Conservation (phyloP, 2,113 vertebrate species). For the Astur gentilis region DNA sequence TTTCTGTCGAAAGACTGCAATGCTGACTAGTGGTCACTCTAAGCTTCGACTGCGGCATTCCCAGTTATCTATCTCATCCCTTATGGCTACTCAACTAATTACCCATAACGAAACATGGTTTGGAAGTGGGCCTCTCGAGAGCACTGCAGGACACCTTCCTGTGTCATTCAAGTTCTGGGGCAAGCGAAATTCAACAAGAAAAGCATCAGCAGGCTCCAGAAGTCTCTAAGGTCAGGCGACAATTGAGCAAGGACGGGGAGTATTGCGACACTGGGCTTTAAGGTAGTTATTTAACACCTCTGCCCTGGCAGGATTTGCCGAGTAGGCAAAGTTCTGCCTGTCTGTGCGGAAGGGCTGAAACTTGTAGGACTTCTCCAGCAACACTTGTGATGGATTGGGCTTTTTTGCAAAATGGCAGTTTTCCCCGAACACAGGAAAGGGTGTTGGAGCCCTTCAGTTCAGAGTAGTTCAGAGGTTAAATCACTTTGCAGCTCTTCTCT, state of each 20-base stretch:
- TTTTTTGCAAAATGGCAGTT: neutral
- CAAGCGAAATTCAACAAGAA: neutral
- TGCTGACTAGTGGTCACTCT: neutral
- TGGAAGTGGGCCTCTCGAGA: neutral
- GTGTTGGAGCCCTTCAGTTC: neutral
- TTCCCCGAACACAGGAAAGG: neutral
- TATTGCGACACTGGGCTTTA: neutral
- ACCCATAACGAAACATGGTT: neutral
- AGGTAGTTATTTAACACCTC: neutral
- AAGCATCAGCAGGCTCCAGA: neutral
- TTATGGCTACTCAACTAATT: neutral
- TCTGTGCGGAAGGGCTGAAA: neutral
- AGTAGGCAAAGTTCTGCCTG: neutral
- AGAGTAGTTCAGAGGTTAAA: neutral
- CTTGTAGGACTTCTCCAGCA: neutral
- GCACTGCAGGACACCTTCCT: neutral
- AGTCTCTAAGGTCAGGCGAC: neutral
- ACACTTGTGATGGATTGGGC: neutral
- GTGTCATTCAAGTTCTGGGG: neutral
- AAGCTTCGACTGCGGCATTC: neutral
- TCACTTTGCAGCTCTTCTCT: neutral
- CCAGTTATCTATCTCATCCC: neutral
- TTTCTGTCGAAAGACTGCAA: neutral
- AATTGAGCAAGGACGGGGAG: neutral
- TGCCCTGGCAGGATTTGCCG: neutral